Evolutionary conservation across 1,140 invertebrate species (phyloP).

Genomic region (Charaxes varanes): DNA sequence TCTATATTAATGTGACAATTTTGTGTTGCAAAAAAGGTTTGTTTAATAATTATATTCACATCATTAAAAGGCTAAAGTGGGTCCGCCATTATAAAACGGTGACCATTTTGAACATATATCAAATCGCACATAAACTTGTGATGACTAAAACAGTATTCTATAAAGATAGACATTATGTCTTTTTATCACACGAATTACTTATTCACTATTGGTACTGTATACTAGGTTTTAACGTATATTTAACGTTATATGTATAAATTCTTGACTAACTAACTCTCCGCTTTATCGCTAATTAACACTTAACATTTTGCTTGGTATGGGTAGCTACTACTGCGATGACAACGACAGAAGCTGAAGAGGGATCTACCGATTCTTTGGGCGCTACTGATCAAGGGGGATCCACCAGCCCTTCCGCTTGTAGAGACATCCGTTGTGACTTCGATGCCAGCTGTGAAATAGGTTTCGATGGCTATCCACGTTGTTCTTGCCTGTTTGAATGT

Average conservation of each 20-base stretch:
- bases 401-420: constrained; percentile 79
- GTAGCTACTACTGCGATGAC: constrained; percentile 66
- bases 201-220: constrained; percentile 46
- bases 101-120: no score
- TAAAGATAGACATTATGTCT: no score
- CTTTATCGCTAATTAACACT: constrained; percentile 68
- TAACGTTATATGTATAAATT: no score
- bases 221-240: no score
- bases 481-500: constrained; percentile 85
- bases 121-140: no score
- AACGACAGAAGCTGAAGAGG: constrained; percentile 54
- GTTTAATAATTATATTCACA: no score
- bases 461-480: constrained; percentile 83
- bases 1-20: no score
- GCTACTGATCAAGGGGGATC: constrained; percentile 51
- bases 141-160: no score
- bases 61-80: no score
- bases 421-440: constrained; percentile 88
- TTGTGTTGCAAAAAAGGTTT: no score
- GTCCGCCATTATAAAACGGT: no score
- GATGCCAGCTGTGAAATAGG: constrained; percentile 88
- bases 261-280: constrained; percentile 69
- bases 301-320: constrained; percentile 60
- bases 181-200: constrained; percentile 42
- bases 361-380: constrained; percentile 49